phyloP scores from a whole-genome alignment of 2,888 invertebrate species.

The Nemotelus nigrinus region DNA sequence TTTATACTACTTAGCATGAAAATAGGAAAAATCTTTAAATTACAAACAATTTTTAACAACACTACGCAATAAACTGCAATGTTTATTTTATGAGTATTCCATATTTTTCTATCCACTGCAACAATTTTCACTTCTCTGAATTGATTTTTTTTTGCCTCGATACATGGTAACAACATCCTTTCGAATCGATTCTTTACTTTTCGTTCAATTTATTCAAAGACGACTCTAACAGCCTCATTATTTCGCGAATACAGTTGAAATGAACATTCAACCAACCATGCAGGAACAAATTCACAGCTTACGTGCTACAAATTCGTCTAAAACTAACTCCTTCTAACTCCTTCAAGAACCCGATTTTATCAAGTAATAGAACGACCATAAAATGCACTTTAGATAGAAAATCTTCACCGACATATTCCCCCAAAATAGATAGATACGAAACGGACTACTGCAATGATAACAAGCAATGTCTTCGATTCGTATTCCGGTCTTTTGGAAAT shows the following conservation, averaged over 20 bases:
- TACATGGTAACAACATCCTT: constrained; percentile 16
- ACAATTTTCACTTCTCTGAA: too few species aligned
- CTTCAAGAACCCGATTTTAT: constrained; percentile 1
- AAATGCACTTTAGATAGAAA: constrained; percentile 26
- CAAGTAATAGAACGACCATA: constrained; percentile 26
- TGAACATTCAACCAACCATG: constrained; percentile 25
- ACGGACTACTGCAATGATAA: constrained; percentile 30
- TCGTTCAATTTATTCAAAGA: not conserved
- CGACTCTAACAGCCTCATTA: constrained; percentile 33
- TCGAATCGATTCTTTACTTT: constrained; percentile 1
- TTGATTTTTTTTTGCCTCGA: not conserved
- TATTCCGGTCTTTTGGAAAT: constrained; percentile 14
- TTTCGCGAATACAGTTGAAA: constrained; percentile 19
- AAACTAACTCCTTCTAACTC: constrained; percentile 8
- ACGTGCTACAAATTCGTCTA: constrained; percentile 14
- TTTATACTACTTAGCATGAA: too few species aligned
- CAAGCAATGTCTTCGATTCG: constrained; percentile 32
- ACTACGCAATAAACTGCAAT: too few species aligned
- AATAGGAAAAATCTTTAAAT: too few species aligned
- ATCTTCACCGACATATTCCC: constrained; percentile 7
- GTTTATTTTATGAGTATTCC: too few species aligned
- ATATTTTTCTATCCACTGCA: too few species aligned
- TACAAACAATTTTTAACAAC: too few species aligned
- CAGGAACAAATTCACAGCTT: constrained; percentile 29
- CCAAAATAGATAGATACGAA: not conserved